Evolutionary conservation across 2,797 vertebrate species (phyloP).

Genomic region (Sardinella longiceps): DNA sequence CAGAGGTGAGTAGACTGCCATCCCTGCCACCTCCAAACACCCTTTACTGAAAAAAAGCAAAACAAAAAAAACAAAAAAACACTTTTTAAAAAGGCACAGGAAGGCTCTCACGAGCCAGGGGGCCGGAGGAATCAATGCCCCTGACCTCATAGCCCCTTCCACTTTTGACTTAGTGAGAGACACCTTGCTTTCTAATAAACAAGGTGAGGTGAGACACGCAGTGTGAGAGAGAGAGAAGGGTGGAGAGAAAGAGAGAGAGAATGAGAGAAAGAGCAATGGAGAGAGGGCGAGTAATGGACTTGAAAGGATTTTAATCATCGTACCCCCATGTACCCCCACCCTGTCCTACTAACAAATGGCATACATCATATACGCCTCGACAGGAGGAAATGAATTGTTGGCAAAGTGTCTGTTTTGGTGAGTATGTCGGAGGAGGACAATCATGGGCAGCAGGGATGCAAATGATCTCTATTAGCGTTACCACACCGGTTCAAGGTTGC

Average conservation of each 20-base stretch:
- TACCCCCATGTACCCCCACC: constrained; percentile 38
- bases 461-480: not conserved
- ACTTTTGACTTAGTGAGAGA: constrained; percentile 35
- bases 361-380: constrained; percentile 28
- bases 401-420: constrained; percentile 15
- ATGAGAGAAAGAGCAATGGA: not conserved
- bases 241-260: not conserved
- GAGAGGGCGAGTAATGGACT: not conserved
- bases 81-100: constrained; percentile 76
- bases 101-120: constrained; percentile 75
- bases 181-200: constrained; percentile 49
- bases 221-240: not conserved
- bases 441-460: not conserved
- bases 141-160: constrained; percentile 47
- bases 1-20: constrained; percentile 61
- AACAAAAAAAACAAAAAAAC: constrained; percentile 62
- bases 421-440: not conserved
- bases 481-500: not conserved
- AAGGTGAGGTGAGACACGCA: constrained; percentile 31
- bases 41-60: constrained; percentile 49
- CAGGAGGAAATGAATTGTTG: constrained; percentile 36
- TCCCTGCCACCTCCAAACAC: constrained; percentile 61
- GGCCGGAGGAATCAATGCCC: constrained; percentile 66
- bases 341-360: constrained; percentile 30
- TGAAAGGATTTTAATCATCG: constrained; percentile 51